Base-by-base conservation (phyloP, 2,113 vertebrate genomes). In the Otus sunia region DNA sequence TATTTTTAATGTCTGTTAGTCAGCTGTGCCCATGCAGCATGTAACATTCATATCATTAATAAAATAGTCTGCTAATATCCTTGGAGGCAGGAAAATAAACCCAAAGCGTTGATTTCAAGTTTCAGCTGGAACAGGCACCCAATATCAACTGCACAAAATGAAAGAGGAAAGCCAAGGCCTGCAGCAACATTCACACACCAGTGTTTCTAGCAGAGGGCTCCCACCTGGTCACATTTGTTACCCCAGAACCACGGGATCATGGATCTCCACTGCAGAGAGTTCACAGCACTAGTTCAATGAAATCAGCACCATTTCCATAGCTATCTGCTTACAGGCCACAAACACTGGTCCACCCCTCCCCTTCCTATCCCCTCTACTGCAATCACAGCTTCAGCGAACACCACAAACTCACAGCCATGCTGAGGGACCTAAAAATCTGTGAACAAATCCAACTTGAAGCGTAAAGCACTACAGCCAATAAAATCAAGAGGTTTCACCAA, bases 121-220 rank as follows among this genome's bases (percentile, higher is more conserved):
- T 88, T 64, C 47, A 78, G 55, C 15, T 21, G 43, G 73, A 93
- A 88, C 55, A 88, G 60, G 30, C 15, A 8, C 23, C 43, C 62
- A 87, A 39, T 47, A 62, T 34, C 0, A 0, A 58, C 15, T 26
- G 43, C 72, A 39, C 23, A 43, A 78, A 67, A 80, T 7, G 29
- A 60, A 76, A 91, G 72, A 77, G 64, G 81, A 94, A 94, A 88
- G 80, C 49, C 53, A 37, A 88, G 90, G 63, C 43, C 64, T 90
- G 86, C 0, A 4, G 55, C 63, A 37, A 41, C 5, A 15, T 36
- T 45, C 37, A 17, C 37, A n/a, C 3, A 2, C n/a, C n/a, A 36
- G 6, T 23, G 32, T 22, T 45, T 92, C 53, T 29, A 60, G 59
- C 50, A 71, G 47, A 71, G 59, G 55, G 55, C 29, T 84, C 72